Conservation (phyloP, 2,888 invertebrate species). For the Polymixis lichenea region DNA sequence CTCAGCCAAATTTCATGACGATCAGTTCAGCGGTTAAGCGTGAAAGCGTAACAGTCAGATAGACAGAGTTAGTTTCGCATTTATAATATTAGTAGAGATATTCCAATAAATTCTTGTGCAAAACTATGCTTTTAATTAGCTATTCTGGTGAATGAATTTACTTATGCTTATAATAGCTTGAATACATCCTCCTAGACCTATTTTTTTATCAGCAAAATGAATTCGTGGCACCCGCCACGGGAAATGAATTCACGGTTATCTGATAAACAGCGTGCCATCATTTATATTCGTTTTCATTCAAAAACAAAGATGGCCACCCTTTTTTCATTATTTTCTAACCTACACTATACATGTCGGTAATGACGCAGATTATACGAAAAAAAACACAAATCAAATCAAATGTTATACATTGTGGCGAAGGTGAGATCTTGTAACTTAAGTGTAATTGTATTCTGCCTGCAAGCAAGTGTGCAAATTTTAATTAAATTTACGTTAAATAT, state of each 20-base stretch:
- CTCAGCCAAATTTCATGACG: too few relatives aligned
- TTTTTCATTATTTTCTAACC: neutral
- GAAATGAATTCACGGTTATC: slow-evolving; percentile 35
- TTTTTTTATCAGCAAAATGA: slow-evolving; percentile 27
- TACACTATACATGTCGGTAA: neutral
- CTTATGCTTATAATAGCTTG: neutral
- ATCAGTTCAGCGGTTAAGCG: too few relatives aligned
- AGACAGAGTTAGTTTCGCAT: too few relatives aligned
- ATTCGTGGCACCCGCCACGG: slow-evolving; percentile 6
- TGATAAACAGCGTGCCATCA: slow-evolving; percentile 26
- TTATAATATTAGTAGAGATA: too few relatives aligned
- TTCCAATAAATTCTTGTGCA: neutral
- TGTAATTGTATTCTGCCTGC: too few relatives aligned
- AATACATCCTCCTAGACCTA: neutral
- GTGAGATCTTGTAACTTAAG: too few relatives aligned
- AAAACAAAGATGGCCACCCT: neutral
- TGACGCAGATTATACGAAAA: neutral
- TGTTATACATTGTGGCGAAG: too few relatives aligned
- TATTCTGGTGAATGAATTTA: neutral
- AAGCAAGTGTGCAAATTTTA: too few relatives aligned
- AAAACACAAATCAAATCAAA: too few relatives aligned
- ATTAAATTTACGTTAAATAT: too few relatives aligned
- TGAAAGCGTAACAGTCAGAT: too few relatives aligned
- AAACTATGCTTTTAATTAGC: neutral
- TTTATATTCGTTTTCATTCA: slow-evolving; percentile 37